Base-by-base conservation (phyloP, 2,888 invertebrate genomes). In the Platycheirus rosarum region DNA sequence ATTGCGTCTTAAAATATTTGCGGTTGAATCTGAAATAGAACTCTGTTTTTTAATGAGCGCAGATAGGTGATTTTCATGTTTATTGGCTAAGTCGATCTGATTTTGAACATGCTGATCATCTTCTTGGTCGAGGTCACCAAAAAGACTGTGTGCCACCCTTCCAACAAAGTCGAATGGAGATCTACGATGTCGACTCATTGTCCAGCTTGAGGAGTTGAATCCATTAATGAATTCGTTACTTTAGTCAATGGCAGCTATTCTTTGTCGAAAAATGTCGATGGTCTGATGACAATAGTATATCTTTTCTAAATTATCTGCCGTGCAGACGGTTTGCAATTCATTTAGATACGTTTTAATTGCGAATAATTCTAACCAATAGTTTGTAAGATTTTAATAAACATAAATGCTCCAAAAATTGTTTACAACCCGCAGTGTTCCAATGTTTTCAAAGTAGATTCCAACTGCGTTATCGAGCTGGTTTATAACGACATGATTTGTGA, bases 111-210 rank as follows among this genome's bases (percentile, higher is more conserved):
- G 46, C 16, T 57, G 44, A n/a, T 37, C 37, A 9, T 57, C 23
- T 37, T 57, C 57, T 23, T 57, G 60, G 13, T 70, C 48, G 0
- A 70, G 49, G 2, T 48, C 18, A 9, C 60, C 57, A 49, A 70
- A 55, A 9, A 70, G 26, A 5, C 40, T 49, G 14, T 70, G 42
- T 1, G 37, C 37, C 18, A 57, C 23, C 1, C 23, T 70, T 4
- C 70, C 60, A 23, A 60, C 46, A 49, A 70, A 55, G 13, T 70
- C 49, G 9, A 70, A 53, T 35, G 73, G 55, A 37, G 44, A 63
- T 44, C 73, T 73, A 26, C 26, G 48, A 48, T 48, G 13, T 48
- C 26, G 48, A 3, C 7, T 9, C 5, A 1, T 1, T 7, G 5
- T 13, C 13, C 7, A 26, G 48, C 7, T 48, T 26, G 48, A 13